Conservation (phyloP, 2,113 vertebrate genomes). For the Caranx melampygus region DNA sequence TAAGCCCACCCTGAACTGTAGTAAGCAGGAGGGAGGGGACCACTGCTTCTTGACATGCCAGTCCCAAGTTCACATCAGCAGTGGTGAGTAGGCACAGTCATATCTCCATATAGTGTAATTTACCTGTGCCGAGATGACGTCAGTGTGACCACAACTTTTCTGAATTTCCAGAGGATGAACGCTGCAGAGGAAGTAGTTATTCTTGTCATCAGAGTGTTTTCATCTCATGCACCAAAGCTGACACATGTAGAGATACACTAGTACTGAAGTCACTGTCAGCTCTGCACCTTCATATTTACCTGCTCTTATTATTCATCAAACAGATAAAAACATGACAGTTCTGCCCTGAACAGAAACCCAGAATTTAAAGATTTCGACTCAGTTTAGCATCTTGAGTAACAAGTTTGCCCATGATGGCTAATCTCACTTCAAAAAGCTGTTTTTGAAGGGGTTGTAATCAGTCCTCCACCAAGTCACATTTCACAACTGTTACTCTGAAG, state of each 20-base stretch:
- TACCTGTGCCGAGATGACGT: neutral
- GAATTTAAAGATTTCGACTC: no score
- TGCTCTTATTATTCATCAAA: neutral
- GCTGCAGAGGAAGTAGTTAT: neutral
- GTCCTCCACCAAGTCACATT: no score
- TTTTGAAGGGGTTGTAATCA: neutral
- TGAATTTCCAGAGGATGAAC: neutral
- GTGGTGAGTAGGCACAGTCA: conserved; percentile 88
- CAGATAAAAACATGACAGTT: neutral
- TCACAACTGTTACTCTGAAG: no score
- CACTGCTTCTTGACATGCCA: conserved; percentile 93
- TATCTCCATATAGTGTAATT: neutral
- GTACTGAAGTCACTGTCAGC: neutral
- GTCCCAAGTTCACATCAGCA: conserved; percentile 89
- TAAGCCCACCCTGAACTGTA: conserved; percentile 89
- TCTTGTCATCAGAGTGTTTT: neutral
- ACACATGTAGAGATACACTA: neutral
- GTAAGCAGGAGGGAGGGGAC: conserved; percentile 90
- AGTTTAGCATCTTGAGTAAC: no score
- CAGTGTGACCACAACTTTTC: no score
- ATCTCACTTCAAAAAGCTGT: no score
- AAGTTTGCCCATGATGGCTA: no score
- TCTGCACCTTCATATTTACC: neutral
- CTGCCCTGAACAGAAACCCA: neutral
- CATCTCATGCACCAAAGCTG: neutral